Evolutionary conservation across 1,140 invertebrate species (phyloP), one percentile per base, ranked within the genome.

Genomic region (Chironomus tepperi): DNA sequence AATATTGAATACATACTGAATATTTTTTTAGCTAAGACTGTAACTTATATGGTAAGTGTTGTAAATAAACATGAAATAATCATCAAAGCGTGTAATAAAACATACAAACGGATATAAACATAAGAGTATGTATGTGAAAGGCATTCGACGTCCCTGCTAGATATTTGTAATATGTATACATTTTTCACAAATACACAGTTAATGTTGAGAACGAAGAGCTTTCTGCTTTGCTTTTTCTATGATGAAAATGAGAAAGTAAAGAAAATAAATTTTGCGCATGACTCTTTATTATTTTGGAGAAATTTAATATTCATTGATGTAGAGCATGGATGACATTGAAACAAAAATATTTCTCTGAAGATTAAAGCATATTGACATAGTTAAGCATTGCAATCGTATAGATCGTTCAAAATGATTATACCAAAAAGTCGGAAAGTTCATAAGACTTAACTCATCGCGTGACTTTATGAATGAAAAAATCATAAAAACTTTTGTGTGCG

Each of bases 251-350:
- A n/a, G 12, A 57, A 57, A 57, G 47, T 57, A 57, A 57, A 57
- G 47, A 57, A 34, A 57, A 57, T 5, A n/a, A 57, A 15, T 57
- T 8, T 57, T 57, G 47, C 47, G 47, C 47, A 57, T 57, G 47
- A 57, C 47, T 57, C 12, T 57, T 57, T 12, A 57, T 57, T 5
- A 12, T 57, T 47, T 57, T 57, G 47, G 47, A 57, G 47, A 57
- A 12, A 57, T 57, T 57, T 57, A 12, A 15, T 57, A 57, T 57
- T 57, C 47, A n/a, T 57, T 57, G 47, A 57, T 57, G 47, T 57
- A 57, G 47, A 57, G 47, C 47, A 57, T 57, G 47, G 47, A 57
- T 57, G 47, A 57, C 47, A 57, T 57, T 57, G 47, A 57, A 57
- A 57, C 15, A n/a, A 57, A 57, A 57, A 57, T 57, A 57, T 1